Evolutionary conservation across 2,888 invertebrate genomes (phyloP), one percentile per base, ranked within the genome.

Genomic region (Noctuana brunneofusca): DNA sequence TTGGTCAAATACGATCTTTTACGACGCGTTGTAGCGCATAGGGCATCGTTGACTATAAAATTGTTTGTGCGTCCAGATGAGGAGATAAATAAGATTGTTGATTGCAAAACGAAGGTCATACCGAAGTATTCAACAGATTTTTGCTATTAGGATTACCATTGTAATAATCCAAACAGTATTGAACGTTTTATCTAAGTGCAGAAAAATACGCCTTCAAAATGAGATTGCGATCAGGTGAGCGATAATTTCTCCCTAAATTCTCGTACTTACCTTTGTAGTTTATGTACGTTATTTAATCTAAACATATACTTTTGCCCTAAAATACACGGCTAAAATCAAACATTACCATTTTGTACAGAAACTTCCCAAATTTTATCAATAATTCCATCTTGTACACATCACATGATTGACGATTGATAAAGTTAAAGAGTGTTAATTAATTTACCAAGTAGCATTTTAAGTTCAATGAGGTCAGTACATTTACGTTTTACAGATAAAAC

Each of bases 61-160:
- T 75, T 80, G 81, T 82, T 81, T 84, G 76, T 78, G 72, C 73
- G 69, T 83, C 78, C 86, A 86, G 81, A 84, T 86, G 86, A 84
- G n/a, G n/a, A n/a, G n/a, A n/a, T n/a, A n/a, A n/a, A 81, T 74
- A 68, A 67, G 74, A 74, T 80, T 80, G 80, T 80, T 78, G 79
- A 79, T 79, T 71, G 71, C 58, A 52, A 65, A 52, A 58, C 75
- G 81, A 82, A 81, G 81, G 79, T 79, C 81, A 80, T 69, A 69
- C 65, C 70, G 75, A 72, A 74, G 73, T 75, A 71, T 76, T 74
- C 68, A 71, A 72, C 71, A 75, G 74, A 74, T 75, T 76, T 78
- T 73, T 66, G 69, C 66, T 60, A 68, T 71, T 69, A 68, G 49
- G 38, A 66, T 58, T 68, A 65, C 54, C 52, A 64, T 68, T 65